Conservation (phyloP, 30 jellyfish, hydroid and myxozoan species). For the Aurelia aurita region DNA sequence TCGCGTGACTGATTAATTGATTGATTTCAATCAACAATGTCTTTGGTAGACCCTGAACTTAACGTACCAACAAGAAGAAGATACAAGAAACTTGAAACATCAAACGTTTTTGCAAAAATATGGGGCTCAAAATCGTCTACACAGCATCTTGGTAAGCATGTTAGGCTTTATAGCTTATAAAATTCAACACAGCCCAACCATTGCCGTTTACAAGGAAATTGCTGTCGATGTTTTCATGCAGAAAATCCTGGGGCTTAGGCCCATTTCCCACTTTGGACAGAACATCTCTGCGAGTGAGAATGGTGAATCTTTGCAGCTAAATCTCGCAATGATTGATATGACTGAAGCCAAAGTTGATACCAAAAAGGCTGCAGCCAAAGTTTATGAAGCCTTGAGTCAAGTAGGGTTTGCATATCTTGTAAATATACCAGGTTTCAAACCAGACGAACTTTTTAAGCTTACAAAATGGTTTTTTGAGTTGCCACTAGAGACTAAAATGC, state of each 20-base stretch:
- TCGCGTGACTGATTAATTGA: no score
- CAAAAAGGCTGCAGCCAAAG: slow-evolving; percentile 18
- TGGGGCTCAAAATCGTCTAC: no score
- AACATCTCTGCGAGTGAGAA: neutral
- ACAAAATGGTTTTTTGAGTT: slow-evolving; percentile 84
- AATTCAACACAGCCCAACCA: no score
- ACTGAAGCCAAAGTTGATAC: slow-evolving; percentile 34
- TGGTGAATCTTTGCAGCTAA: slow-evolving; percentile 2
- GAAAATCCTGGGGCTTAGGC: no score
- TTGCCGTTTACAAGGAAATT: no score
- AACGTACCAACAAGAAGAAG: no score
- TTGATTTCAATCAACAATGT: no score
- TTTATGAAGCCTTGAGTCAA: slow-evolving; percentile 43
- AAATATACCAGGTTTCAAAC: slow-evolving; percentile 64
- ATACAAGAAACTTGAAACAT: no score
- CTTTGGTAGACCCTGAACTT: no score
- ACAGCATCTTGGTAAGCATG: neutral
- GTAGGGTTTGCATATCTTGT: slow-evolving; percentile 87
- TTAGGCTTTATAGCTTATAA: neutral
- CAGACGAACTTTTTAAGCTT: slow-evolving; percentile 68
- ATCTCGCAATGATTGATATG: slow-evolving; percentile 59
- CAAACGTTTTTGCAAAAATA: no score
- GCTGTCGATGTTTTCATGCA: neutral
- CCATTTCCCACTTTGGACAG: no score
- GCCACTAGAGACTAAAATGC: slow-evolving; percentile 72